Conservation (phyloP, 1,140 invertebrate species). For the Piezodorus guildinii region DNA sequence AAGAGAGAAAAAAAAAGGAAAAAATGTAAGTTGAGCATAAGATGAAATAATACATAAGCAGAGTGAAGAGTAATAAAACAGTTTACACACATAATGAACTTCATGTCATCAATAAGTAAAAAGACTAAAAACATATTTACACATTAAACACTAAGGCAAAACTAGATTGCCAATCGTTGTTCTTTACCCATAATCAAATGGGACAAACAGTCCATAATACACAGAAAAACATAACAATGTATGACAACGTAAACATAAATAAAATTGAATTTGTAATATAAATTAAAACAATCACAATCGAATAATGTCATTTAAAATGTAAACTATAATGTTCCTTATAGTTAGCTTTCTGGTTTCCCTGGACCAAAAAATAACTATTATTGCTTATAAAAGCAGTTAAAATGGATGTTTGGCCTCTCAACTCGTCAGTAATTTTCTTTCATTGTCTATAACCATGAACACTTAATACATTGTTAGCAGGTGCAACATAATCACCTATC, state of each 20-base stretch:
- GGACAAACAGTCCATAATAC: not conserved
- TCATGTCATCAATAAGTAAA: slow-evolving; percentile 2
- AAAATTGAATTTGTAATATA: not conserved
- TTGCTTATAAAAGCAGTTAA: slow-evolving; percentile 9
- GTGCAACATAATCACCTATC: slow-evolving; percentile 65
- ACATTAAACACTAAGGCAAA: slow-evolving; percentile 2
- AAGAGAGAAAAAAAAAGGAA: no score
- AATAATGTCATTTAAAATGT: no score
- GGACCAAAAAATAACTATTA: not conserved
- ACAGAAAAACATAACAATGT: not conserved
- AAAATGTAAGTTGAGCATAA: not conserved
- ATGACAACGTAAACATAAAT: not conserved
- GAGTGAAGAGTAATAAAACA: not conserved
- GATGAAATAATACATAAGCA: not conserved
- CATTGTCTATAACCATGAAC: slow-evolving; percentile 27
- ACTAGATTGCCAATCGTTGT: slow-evolving; percentile 4
- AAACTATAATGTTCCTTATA: no score
- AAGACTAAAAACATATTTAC: slow-evolving; percentile 7
- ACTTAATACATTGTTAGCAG: slow-evolving; percentile 39
- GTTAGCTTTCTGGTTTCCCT: no score
- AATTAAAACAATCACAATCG: slow-evolving; percentile 10
- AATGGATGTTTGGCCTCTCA: not conserved
- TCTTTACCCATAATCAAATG: not conserved
- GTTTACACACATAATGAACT: slow-evolving; percentile 1
- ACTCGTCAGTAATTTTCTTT: not conserved